Evolutionary conservation across 2,797 vertebrate species (phyloP), one percentile per base, ranked within the genome.

Genomic region (Gadopsis marmoratus): DNA sequence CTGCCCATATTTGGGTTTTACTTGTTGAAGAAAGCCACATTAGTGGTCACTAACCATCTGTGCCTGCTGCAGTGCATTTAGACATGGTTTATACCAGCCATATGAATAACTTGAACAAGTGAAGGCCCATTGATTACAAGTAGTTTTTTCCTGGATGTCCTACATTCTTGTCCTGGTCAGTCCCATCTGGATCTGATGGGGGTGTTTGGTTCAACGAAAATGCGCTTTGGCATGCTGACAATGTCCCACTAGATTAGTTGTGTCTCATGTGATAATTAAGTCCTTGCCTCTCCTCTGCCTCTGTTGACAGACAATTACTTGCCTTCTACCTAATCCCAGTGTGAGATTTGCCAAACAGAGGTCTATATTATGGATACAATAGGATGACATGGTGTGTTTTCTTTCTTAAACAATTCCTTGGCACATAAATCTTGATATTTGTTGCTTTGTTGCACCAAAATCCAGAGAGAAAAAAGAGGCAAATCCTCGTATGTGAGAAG

Each of bases 51-150:
- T 67, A 60, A 81, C 47, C 91, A 90, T 88, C 69, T 84, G 89
- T 78, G 48, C 69, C 86, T 89, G 89, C 92, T 92, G 92, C 56
- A 56, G 74, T 62, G 71, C 82, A 82, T 90, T 91, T 90, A 86
- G 78, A 85, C 88, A 91, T 68, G 67, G 87, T 92, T 91, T 89
- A 90, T 88, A 85, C 84, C 83, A 83, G 58, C 88, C 86, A 78
- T 82, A 87, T 74, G 81, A 86, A 68, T 64, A 19, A 77, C 75
- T 81, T 82, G 78, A 90, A 74, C 68, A 76, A 91, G 90, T 88
- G 78, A 93, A 91, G 91, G 89, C 66, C 90, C 90, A 91, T 90
- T 92, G 90, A 86, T 91, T 74, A 29, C 78, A 76, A 85, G 76
- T 82, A 75, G 85, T 68, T 71, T 82, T 91, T 91, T 76, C 61